Evolutionary conservation across 1,140 invertebrate genomes (phyloP).

Genomic region (Leptopilina clavipes): DNA sequence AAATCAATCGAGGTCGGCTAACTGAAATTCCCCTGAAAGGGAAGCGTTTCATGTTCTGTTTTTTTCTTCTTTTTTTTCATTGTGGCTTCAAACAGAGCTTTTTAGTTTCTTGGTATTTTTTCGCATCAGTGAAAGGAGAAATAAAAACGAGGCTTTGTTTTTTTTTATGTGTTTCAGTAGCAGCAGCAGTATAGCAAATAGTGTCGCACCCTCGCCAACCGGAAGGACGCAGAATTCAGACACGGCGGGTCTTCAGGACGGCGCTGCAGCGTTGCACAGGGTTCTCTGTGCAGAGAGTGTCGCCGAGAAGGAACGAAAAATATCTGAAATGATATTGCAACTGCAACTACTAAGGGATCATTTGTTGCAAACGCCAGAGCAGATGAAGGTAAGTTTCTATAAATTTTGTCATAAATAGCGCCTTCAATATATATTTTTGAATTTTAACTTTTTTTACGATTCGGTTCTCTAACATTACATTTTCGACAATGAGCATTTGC

Average conservation of each 20-base stretch:
- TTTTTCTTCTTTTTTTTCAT: neutral
- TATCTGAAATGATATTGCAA: constrained; percentile 89
- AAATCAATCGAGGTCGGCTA: constrained; percentile 34
- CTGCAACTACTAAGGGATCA: constrained; percentile 87
- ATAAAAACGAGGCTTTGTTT: neutral
- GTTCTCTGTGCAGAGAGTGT: constrained; percentile 82
- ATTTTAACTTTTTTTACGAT: no score
- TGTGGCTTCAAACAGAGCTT: neutral
- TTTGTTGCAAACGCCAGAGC: constrained; percentile 79
- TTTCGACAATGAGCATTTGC: no score
- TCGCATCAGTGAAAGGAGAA: neutral
- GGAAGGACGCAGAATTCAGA: constrained; percentile 67
- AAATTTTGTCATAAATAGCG: no score
- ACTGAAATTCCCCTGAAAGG: constrained; percentile 28
- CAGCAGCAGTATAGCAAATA: constrained; percentile 69
- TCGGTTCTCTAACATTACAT: no score
- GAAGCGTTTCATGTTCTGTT: constrained; percentile 29
- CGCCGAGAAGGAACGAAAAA: constrained; percentile 84
- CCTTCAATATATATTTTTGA: no score
- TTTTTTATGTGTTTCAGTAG: constrained; percentile 62
- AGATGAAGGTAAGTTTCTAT: constrained; percentile 72
- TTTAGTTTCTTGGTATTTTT: neutral
- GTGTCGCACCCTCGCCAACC: constrained; percentile 67
- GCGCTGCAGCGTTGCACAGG: constrained; percentile 80
- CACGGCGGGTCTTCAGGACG: constrained; percentile 71